Evolutionary conservation across 2,888 invertebrate genomes (phyloP).

Genomic region (Lacanobia wlatinum): DNA sequence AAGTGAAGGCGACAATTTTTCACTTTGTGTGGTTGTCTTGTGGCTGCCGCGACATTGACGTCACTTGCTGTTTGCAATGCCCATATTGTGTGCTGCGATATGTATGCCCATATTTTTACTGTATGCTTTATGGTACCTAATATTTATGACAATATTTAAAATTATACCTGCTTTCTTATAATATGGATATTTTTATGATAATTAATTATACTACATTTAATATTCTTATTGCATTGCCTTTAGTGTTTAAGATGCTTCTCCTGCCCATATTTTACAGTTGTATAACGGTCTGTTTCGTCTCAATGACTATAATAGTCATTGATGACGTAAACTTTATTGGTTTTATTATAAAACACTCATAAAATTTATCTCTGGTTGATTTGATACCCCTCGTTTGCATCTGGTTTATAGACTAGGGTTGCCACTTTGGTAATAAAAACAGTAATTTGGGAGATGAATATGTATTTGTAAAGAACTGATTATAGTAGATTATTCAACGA

Average conservation of each 20-base stretch:
- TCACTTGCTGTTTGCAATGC: conserved; percentile 57
- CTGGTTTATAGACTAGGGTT: conserved; percentile 41
- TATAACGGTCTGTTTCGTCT: conserved; percentile 38
- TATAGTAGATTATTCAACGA: no score
- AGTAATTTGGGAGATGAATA: neutral
- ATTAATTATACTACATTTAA: neutral
- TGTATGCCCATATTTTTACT: conserved; percentile 30
- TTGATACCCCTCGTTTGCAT: conserved; percentile 35
- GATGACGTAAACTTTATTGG: conserved; percentile 38
- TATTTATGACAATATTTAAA: conserved; percentile 5
- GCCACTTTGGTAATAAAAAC: conserved; percentile 5
- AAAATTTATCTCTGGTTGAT: conserved; percentile 45
- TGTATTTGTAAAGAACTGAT: neutral
- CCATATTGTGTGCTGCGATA: conserved; percentile 39
- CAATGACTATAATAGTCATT: conserved; percentile 36
- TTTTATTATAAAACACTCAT: conserved; percentile 30
- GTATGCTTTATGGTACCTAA: conserved; percentile 34
- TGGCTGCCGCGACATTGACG: conserved; percentile 57
- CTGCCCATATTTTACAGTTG: conserved; percentile 24
- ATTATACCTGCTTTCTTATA: conserved; percentile 3
- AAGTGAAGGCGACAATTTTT: conserved; percentile 55
- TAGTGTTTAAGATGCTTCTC: conserved; percentile 21
- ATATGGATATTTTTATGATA: neutral
- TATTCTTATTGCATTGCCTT: conserved; percentile 19
- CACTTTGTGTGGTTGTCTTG: conserved; percentile 36